Evolutionary conservation across 1,140 invertebrate species (phyloP).

Genomic region (Magallana ariakensis): DNA sequence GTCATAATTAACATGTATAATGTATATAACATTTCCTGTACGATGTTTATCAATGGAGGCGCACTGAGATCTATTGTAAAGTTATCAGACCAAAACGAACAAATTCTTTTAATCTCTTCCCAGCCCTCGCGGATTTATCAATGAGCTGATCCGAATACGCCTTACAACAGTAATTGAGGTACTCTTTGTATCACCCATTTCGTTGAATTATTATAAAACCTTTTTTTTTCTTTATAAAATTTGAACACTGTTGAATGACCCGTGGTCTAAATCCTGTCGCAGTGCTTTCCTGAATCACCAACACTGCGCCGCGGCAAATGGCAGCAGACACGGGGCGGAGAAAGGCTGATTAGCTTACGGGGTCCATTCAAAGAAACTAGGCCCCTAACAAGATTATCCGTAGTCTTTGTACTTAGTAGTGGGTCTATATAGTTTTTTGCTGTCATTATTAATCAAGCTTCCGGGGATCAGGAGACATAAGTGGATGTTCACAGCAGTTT

Average conservation of each 20-base stretch:
- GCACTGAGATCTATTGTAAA: background rate
- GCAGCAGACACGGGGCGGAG: slow-evolving; percentile 1
- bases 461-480: slow-evolving; percentile 2
- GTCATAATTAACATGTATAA: slow-evolving; percentile 34
- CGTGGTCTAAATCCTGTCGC: background rate
- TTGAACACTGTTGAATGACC: background rate
- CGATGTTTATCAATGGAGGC: slow-evolving; percentile 25
- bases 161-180: background rate
- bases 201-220: background rate
- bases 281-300: background rate
- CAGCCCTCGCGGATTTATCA: slow-evolving; percentile 14
- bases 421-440: slow-evolving; percentile 7
- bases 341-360: background rate
- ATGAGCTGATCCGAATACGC: background rate
- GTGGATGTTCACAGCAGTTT: slow-evolving; percentile 32
- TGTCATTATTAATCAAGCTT: slow-evolving; percentile 8
- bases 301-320: background rate
- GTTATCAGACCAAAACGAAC: slow-evolving; percentile 4
- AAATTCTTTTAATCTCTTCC: slow-evolving; percentile 28
- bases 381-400: background rate
- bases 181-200: background rate
- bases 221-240: background rate
- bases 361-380: background rate
- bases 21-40: slow-evolving; percentile 37
- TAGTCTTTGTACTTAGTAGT: background rate